These are phyloP conservation scores for Sialia sialis DNA, from an alignment of 2,113 vertebrate species.

Conservation along the genomic window DNA sequence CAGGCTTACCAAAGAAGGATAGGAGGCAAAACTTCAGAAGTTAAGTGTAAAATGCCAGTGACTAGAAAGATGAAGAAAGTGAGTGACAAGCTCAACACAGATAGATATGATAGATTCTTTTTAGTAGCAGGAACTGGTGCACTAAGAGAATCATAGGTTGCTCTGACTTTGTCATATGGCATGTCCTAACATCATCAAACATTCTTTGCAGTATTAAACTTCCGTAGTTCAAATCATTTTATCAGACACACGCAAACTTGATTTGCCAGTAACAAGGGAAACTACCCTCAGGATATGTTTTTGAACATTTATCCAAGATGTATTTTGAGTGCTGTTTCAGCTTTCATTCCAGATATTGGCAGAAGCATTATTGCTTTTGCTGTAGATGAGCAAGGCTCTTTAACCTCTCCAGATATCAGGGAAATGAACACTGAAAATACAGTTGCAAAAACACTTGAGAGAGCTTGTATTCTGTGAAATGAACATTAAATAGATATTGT, in stretches of 20 bases:
- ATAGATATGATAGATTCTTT: not conserved
- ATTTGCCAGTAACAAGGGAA: conserved; percentile 70
- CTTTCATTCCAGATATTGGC: conserved; percentile 65
- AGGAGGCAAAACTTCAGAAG: not conserved
- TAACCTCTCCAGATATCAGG: conserved; percentile 41
- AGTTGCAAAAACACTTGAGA: not conserved
- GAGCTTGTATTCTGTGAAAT: not conserved
- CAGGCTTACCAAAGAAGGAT: not conserved
- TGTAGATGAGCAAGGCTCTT: conserved; percentile 52
- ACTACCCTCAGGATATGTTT: conserved; percentile 64
- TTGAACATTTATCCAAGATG: conserved; percentile 71
- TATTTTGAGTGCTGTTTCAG: conserved; percentile 67
- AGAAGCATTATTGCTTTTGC: conserved; percentile 66
- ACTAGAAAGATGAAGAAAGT: not conserved
- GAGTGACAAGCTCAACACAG: not conserved
- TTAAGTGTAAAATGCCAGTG: not conserved
- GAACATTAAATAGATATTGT: not conserved
- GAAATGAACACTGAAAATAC: conserved; percentile 37
- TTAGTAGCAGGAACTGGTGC: not conserved
- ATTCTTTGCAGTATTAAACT: conserved; percentile 70
- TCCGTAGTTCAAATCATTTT: conserved; percentile 62
- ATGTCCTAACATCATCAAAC: conserved; percentile 58
- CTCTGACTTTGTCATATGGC: conserved; percentile 43
- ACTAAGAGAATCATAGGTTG: not conserved
- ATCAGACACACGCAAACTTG: conserved; percentile 56